A percentile compares a stretch with the other conserved stretches of the same genome.
Evolutionary conservation across 64 coral and sea anemone genomes (phyloP).

Genomic region (Montipora efflorescens): DNA sequence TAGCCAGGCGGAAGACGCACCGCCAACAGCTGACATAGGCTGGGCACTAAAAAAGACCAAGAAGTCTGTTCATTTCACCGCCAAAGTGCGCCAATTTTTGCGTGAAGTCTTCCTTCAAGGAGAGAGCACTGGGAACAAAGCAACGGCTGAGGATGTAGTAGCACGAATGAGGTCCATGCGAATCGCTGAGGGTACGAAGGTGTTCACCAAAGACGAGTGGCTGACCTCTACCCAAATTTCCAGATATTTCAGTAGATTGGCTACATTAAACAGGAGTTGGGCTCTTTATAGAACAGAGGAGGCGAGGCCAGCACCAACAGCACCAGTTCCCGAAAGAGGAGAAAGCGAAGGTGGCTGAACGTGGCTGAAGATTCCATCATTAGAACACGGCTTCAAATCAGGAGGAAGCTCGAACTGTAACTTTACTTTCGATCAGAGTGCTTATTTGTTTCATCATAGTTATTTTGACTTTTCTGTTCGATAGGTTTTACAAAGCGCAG

Average conservation of each 20-base stretch:
- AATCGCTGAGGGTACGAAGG: background rate
- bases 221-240: constrained; percentile 12
- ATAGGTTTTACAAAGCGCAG: background rate
- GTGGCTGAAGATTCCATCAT: constrained; percentile 3
- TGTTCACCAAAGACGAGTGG: constrained; percentile 9
- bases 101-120: background rate
- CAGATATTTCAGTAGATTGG: constrained; percentile 4
- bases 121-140: background rate
- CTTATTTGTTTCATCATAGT: background rate
- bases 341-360: background rate
- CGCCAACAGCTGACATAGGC: background rate
- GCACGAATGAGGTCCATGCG: background rate
- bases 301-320: background rate
- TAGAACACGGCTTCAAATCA: constrained; percentile 1
- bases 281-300: background rate
- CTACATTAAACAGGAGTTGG: background rate
- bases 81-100: constrained; percentile 3
- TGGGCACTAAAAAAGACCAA: background rate
- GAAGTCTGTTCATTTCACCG: constrained; percentile 4
- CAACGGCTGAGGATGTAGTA: background rate
- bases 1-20: background rate
- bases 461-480: background rate
- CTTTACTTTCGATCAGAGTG: background rate
- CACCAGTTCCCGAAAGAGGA: background rate
- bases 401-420: background rate